These are phyloP conservation scores for Pteromalus puparum DNA, from an alignment of 1,140 invertebrate genomes.

Conservation along the genomic window DNA sequence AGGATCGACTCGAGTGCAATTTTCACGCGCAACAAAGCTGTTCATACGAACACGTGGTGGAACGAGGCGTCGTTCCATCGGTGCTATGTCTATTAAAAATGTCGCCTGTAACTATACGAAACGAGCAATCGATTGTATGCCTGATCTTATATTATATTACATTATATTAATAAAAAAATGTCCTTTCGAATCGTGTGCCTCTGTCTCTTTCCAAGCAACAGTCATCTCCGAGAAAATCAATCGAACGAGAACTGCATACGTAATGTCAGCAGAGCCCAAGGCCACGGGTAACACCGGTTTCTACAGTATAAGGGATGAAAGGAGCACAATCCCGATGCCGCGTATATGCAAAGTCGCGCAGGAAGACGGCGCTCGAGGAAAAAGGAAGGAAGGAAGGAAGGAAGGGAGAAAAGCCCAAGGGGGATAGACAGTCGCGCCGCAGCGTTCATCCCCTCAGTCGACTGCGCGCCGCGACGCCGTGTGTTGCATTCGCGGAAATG, in stretches of 20 bases:
- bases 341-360: neutral
- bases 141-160: neutral
- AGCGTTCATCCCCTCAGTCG: no score
- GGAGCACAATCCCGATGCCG: neutral
- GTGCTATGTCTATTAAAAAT: neutral
- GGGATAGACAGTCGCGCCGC: no score
- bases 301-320: neutral
- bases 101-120: neutral
- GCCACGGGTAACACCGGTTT: no score
- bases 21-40: no score
- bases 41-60: no score
- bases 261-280: no score
- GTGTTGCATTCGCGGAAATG: no score
- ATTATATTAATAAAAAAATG: constrained; percentile 24
- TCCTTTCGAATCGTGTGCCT: neutral
- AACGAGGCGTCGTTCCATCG: neutral
- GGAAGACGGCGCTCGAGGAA: neutral
- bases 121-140: neutral
- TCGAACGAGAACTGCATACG: no score
- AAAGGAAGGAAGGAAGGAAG: no score
- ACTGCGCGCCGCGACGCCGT: no score
- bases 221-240: no score
- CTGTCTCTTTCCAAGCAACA: neutral
- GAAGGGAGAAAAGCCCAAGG: no score
- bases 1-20: neutral